phyloP scores from a whole-genome alignment of 2,797 vertebrate genomes.

The Cynopterus sphinx region DNA sequence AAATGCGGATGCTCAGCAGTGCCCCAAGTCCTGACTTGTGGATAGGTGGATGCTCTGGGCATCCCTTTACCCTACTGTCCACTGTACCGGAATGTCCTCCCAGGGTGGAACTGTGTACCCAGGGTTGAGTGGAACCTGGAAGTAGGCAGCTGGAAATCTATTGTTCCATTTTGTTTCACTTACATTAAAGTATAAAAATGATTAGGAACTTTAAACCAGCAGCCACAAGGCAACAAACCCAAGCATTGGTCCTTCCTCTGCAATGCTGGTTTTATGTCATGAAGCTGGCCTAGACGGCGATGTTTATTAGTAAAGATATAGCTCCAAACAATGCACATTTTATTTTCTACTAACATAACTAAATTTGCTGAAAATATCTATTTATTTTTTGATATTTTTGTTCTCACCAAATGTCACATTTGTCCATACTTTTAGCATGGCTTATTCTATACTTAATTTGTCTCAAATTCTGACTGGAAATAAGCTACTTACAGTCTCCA shows the following conservation, averaged over 20 bases:
- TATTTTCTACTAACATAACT: not conserved
- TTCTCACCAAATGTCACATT: not conserved
- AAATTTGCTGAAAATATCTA: not conserved
- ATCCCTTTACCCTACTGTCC: not conserved
- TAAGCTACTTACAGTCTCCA: not conserved
- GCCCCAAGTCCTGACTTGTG: fast-evolving
- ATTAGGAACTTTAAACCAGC: not conserved
- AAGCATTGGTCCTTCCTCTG: not conserved
- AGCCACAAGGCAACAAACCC: not conserved
- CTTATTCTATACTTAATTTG: not conserved
- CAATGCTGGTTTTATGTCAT: not conserved
- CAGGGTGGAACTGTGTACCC: fast-evolving
- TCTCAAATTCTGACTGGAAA: not conserved
- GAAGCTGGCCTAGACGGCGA: not conserved
- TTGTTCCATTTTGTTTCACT: not conserved
- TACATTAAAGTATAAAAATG: not conserved
- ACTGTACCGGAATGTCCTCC: not conserved
- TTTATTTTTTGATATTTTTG: not conserved
- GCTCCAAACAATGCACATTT: not conserved
- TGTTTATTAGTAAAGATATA: not conserved
- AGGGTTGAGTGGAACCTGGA: not conserved
- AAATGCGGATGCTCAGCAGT: not conserved
- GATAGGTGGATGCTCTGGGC: not conserved
- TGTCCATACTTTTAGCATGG: not conserved
- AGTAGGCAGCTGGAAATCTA: not conserved